These are phyloP conservation scores for Sialis fuliginosa DNA, from an alignment of 2,888 invertebrate species.

Conservation along the genomic window DNA sequence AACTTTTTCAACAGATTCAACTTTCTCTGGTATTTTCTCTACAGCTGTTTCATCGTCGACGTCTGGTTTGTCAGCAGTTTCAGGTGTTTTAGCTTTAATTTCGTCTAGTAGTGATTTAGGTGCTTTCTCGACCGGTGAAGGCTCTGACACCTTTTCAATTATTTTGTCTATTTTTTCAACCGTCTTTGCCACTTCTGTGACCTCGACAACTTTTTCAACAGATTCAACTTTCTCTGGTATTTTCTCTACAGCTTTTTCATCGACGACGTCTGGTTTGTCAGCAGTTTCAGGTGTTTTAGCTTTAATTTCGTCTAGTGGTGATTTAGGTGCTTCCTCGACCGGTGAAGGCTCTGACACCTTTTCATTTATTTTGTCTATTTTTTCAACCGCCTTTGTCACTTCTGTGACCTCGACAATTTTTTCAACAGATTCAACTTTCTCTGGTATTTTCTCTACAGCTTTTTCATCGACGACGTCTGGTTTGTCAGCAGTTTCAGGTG, in stretches of 20 bases:
- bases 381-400: background rate
- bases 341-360: background rate
- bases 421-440: background rate
- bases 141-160: background rate
- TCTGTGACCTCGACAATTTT: background rate
- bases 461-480: background rate
- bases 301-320: background rate
- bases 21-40: constrained; percentile 1
- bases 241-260: background rate
- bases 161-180: background rate
- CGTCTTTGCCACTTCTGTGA: no score
- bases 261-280: constrained; percentile 1
- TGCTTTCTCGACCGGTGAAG: background rate
- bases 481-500: background rate
- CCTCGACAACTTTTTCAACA: constrained; percentile 10
- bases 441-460: background rate
- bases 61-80: constrained; percentile 2
- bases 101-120: background rate
- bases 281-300: no score
- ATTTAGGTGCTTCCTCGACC: background rate
- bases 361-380: background rate
- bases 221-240: constrained; percentile 5
- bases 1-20: constrained; percentile 9
- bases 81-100: background rate
- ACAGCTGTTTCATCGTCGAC: background rate